Evolutionary conservation across 2,888 invertebrate genomes (phyloP), one percentile per base, ranked within the genome.

Genomic region (Serrognathus titanus): DNA sequence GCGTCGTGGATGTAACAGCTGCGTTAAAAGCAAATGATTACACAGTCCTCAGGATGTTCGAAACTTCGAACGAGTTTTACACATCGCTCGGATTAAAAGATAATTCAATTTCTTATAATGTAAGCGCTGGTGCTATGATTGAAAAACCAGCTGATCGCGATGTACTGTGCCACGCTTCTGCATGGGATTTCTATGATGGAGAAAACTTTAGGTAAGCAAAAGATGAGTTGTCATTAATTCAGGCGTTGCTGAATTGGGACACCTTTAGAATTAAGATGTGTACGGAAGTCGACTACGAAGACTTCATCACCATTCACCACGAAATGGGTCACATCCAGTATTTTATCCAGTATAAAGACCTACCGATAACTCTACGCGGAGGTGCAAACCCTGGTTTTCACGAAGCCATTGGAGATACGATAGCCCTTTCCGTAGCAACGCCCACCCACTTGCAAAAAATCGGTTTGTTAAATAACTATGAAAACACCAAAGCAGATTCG

Each of bases 271-370:
- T 87, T 57, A 81, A 82, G 62, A 82, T 85, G 70, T 87, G 87
- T 60, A 83, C 85, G 0, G 73, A 78, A 1, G 75, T 84, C 7
- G 82, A 81, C 0, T 79, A 77, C 62, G 79, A 79, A 8, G 81
- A 86, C 71, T 83, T 87, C 64, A 78, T 82, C 58, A 86, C 85
- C 0, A 84, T 86, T 1, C 88, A 90, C 64, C 90, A 90, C 66
- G 90, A 90, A 75, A 88, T 86, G 71, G 85, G 85, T 0, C 86
- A 86, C 61, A 82, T 86, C 1, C 82, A 86, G 65, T 87, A 87
- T 66, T 85, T 81, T 68, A 78, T 82, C 57, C 82, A 83, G 58
- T 87, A 86, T 64, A 78, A 80, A 39, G 72, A 83, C 56, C 79
- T 82, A 57, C 81, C 83, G 1, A 78, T 81, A 0, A 65, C 75